These are phyloP conservation scores for Halichoerus grypus DNA, from an alignment of 2,113 vertebrate species.

Conservation along the genomic window DNA sequence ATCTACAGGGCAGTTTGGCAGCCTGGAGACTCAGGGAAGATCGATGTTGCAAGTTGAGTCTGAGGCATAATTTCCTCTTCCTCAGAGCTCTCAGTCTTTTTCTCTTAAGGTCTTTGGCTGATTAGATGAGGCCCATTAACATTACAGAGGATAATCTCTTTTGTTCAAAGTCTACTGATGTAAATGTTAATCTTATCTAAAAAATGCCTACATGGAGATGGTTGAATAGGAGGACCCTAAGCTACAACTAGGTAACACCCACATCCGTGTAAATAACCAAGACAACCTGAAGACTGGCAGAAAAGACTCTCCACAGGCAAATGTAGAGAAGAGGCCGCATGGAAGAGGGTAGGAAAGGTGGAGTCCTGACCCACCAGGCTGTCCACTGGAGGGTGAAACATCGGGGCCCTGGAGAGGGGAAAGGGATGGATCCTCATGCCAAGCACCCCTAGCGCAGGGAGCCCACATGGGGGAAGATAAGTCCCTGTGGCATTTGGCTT, in stretches of 20 bases:
- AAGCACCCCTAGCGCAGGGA: not conserved
- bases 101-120: not conserved
- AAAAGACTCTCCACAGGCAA: not conserved
- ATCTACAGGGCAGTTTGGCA: not conserved
- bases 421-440: not conserved
- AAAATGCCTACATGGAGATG: not conserved
- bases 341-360: not conserved
- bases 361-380: not conserved
- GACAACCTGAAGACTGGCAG: not conserved
- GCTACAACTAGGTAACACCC: not conserved
- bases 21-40: not conserved
- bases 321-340: not conserved
- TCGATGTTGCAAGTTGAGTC: not conserved
- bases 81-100: not conserved
- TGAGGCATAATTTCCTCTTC: not conserved
- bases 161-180: not conserved
- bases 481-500: not conserved
- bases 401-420: not conserved
- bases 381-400: not conserved
- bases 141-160: not conserved
- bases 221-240: not conserved
- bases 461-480: not conserved
- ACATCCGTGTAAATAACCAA: not conserved
- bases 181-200: not conserved
- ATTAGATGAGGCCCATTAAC: not conserved